A percentile compares a stretch with the other conserved stretches of the same genome.
Conservation (phyloP, 2,113 vertebrate genomes). For the Murina feae region DNA sequence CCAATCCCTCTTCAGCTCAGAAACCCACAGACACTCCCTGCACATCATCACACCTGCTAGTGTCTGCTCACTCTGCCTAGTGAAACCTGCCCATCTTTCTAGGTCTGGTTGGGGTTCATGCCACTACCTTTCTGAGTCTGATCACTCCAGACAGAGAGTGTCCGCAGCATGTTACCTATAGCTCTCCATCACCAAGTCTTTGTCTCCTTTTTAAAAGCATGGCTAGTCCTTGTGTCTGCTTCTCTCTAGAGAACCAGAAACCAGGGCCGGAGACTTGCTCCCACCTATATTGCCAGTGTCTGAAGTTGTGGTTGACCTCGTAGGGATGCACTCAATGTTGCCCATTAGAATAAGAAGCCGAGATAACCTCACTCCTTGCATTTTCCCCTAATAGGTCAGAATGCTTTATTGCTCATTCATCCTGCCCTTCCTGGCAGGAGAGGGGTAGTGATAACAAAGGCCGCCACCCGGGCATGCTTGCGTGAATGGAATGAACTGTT, state of each 20-base stretch:
- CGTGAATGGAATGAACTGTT: background rate
- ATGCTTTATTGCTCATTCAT: background rate
- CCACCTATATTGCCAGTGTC: background rate
- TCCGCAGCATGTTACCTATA: fast-evolving
- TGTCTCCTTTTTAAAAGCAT: background rate
- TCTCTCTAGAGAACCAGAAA: background rate
- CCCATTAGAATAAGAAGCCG: background rate
- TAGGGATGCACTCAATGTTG: background rate
- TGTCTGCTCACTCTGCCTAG: background rate
- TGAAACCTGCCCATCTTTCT: background rate
- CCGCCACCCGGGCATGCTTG: background rate
- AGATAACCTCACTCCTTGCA: background rate
- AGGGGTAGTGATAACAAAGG: background rate
- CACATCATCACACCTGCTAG: fast-evolving
- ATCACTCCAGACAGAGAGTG: background rate
- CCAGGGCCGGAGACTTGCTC: background rate
- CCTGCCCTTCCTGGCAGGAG: background rate
- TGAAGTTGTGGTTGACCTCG: background rate
- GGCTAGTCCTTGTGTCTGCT: background rate
- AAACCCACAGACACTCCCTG: background rate
- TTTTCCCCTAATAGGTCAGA: background rate
- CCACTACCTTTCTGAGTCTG: background rate
- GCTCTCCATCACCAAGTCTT: background rate
- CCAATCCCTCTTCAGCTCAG: background rate
- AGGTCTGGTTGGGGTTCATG: background rate